Conservation (phyloP, 2,797 vertebrate genomes). For the Cuculus canorus region DNA sequence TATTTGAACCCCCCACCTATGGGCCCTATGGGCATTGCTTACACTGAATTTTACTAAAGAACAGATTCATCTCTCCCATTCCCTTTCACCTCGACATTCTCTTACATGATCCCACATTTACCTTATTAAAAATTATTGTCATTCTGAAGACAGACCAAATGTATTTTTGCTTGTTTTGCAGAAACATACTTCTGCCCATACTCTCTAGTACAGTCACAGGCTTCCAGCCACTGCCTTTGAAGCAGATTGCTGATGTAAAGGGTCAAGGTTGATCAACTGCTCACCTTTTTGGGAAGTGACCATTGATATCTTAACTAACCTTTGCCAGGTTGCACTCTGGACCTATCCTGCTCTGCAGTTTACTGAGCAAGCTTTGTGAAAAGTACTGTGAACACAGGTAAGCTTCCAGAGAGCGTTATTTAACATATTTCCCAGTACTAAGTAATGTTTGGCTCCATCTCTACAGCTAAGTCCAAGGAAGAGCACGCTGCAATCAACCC, state of each 20-base stretch:
- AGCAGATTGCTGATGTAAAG: neutral
- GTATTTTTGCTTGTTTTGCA: neutral
- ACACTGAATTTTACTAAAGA: neutral
- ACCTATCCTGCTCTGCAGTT: neutral
- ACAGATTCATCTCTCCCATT: neutral
- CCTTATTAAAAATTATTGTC: neutral
- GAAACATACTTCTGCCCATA: neutral
- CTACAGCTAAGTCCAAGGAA: neutral
- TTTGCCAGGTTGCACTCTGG: conserved; percentile 38
- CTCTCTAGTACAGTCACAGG: neutral
- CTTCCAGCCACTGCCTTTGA: neutral
- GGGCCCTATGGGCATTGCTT: neutral
- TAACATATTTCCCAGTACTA: neutral
- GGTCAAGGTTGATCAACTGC: neutral
- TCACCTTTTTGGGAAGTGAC: neutral
- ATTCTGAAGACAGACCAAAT: neutral
- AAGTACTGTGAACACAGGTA: neutral
- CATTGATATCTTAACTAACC: conserved; percentile 9
- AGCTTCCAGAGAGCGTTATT: conserved; percentile 7
- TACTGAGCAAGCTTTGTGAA: neutral
- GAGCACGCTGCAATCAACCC: neutral
- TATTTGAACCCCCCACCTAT: neutral
- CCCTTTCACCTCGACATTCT: neutral
- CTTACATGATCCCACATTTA: neutral
- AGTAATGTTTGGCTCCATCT: neutral